Base-by-base conservation (phyloP, 2,113 vertebrate genomes). In the Castor canadensis region DNA sequence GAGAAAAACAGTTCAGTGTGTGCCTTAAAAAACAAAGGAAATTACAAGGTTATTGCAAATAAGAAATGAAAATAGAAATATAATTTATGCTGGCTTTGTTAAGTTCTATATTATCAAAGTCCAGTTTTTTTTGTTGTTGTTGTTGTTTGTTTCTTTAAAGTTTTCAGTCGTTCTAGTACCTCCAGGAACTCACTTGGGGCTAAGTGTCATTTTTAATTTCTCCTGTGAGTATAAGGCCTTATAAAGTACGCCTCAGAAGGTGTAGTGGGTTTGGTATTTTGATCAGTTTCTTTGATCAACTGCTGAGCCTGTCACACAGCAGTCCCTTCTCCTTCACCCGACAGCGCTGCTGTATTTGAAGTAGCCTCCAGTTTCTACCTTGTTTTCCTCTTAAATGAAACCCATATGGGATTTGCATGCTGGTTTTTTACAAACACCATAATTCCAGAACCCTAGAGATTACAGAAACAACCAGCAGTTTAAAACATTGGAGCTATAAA, bases 401-500 rank as follows among this genome's bases (percentile, higher is more conserved):
- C 43, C 35, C 24, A 38, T 54, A 28, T 26, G 30, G 58, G 38
- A 22, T 77, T 76, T 16, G 49, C 62, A 35, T 67, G 43, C 16
- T 54, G 40, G 38, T 24, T 88, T 81, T 89, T 85, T 47, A 85
- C n/a, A 73, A 72, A 93, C 6, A 38, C 26, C 66, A 5, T 38
- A n/a, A 88, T 69, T 93, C 35, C 47, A 71, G 43, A 81, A 73
- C 43, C 17, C 22, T n/a, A 49, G 54, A 62, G 54, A 88, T 86
- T 76, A 60, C 20, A 93, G 71, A 72, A 75, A 76, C 58, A 73
- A 84, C 24, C 16, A 82, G 30, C 67, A 81, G 85, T 88, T 95
- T 52, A 95, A 96, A 95, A 43, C 76, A 49, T 92, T 28, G 43
- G 56, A 80, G 52, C 17, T 43, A 43, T 30, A 87, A 79, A 52